Evolutionary conservation across 2,797 vertebrate genomes (phyloP).

Genomic region (Dryobates pubescens): DNA sequence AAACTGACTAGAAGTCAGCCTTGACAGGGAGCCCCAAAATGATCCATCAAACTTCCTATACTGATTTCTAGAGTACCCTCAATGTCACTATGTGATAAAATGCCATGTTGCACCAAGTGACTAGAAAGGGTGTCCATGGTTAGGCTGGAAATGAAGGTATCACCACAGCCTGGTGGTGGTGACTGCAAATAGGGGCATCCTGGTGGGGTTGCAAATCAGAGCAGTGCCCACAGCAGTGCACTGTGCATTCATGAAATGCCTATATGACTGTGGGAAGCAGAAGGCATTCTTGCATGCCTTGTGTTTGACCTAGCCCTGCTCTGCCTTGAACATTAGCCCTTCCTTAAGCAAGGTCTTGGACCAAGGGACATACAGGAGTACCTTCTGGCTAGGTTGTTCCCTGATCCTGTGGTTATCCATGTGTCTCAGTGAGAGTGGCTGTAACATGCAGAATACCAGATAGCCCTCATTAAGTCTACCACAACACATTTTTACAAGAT

Average conservation of each 20-base stretch:
- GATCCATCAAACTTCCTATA: background rate
- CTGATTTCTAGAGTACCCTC: background rate
- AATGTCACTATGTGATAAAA: background rate
- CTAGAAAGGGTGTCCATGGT: background rate
- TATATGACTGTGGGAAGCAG: background rate
- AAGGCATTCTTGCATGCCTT: background rate
- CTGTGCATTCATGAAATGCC: background rate
- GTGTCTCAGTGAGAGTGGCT: rapidly evolving
- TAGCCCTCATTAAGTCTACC: background rate
- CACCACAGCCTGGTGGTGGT: background rate
- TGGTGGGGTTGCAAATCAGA: background rate
- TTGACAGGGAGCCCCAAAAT: background rate
- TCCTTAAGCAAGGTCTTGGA: background rate
- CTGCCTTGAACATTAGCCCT: background rate
- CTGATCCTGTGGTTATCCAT: background rate
- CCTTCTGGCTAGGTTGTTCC: background rate
- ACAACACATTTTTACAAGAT: background rate
- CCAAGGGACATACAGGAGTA: background rate
- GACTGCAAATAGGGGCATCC: background rate
- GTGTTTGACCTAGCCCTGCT: background rate
- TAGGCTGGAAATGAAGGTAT: background rate
- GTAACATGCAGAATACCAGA: background rate
- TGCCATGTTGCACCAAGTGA: background rate
- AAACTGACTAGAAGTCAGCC: background rate
- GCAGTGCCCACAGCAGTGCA: background rate